These are phyloP conservation scores for Sylvia atricapilla DNA, from an alignment of 2,113 vertebrate genomes.

Conservation along the genomic window DNA sequence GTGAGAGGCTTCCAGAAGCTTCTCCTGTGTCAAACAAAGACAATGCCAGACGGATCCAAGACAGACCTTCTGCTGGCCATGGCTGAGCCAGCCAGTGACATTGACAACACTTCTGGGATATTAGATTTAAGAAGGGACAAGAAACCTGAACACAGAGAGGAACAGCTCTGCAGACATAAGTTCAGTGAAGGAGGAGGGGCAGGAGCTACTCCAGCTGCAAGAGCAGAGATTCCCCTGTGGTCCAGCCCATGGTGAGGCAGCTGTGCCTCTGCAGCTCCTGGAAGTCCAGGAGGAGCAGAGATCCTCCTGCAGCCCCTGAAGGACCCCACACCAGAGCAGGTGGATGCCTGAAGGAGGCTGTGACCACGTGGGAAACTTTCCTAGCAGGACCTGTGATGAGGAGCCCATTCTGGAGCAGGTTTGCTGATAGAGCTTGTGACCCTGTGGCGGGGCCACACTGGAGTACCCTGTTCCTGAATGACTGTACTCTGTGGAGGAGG, in stretches of 20 bases:
- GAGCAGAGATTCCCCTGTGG: background rate
- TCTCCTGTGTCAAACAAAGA: background rate
- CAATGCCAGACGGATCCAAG: background rate
- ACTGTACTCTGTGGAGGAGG: background rate
- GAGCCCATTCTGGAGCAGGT: background rate
- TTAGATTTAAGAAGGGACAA: background rate
- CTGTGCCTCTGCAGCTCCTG: background rate
- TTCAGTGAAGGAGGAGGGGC: background rate
- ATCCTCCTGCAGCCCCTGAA: background rate
- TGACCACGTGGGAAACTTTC: rapidly evolving
- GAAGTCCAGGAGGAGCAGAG: background rate
- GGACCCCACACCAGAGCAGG: background rate
- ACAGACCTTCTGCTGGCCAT: rapidly evolving
- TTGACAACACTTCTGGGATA: background rate
- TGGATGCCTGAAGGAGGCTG: background rate
- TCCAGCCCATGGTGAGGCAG: background rate
- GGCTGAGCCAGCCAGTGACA: background rate
- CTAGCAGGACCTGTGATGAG: background rate
- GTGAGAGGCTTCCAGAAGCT: background rate
- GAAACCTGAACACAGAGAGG: background rate
- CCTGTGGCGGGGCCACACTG: rapidly evolving
- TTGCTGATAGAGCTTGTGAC: rapidly evolving
- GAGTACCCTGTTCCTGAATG: background rate
- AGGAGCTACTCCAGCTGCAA: background rate
- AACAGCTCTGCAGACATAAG: background rate